phyloP scores from a whole-genome alignment of 1,140 invertebrate genomes.

The Stenopsyche tienmushanensis region DNA sequence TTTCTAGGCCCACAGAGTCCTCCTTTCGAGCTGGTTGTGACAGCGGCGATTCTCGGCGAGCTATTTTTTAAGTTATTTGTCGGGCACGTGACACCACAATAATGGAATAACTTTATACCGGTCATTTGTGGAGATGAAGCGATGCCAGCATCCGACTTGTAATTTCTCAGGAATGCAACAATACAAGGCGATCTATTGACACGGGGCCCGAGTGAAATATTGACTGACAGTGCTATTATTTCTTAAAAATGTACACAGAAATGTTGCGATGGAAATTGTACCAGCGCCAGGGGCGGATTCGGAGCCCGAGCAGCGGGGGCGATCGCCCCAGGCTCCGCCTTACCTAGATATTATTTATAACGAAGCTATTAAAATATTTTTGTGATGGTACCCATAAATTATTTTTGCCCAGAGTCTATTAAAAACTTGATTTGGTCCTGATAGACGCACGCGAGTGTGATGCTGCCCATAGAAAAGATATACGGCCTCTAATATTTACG shows the following conservation, averaged over 20 bases:
- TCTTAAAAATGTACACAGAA: too few relatives aligned
- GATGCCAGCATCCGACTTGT: too few relatives aligned
- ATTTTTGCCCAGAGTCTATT: constrained; percentile 5
- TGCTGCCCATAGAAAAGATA: not conserved
- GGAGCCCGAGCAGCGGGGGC: not conserved
- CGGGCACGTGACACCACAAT: constrained; percentile 12
- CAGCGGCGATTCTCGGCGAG: constrained; percentile 12
- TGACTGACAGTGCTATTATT: too few relatives aligned
- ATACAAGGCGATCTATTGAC: too few relatives aligned
- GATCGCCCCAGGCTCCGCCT: not conserved
- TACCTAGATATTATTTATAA: constrained; percentile 8
- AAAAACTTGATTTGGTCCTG: constrained; percentile 5
- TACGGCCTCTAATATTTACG: too few relatives aligned
- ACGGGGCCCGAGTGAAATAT: too few relatives aligned
- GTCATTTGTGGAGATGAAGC: constrained; percentile 3
- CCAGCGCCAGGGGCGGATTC: not conserved
- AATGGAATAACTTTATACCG: constrained; percentile 11
- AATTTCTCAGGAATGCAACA: too few relatives aligned
- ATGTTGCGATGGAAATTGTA: not conserved
- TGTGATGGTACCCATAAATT: constrained; percentile 4
- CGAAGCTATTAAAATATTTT: constrained; percentile 10
- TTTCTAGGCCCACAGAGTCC: not conserved
- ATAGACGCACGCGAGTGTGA: not conserved
- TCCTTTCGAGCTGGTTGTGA: not conserved
- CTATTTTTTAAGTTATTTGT: constrained; percentile 23